Evolutionary conservation across 2,113 vertebrate genomes (phyloP).

Genomic region (Malurus alboscapulatus): DNA sequence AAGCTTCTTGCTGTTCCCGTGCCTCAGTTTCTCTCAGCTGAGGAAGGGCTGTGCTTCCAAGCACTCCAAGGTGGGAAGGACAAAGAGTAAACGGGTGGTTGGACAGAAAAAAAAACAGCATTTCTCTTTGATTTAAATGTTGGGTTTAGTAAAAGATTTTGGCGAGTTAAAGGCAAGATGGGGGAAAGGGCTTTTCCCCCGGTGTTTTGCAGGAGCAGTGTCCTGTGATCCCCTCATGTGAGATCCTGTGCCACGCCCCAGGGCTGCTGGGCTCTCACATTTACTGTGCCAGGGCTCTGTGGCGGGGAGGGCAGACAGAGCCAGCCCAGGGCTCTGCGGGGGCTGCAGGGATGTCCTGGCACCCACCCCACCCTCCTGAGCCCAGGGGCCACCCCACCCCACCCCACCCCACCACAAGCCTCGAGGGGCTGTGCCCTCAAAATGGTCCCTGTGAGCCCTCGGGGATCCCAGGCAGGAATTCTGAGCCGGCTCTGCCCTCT

Average conservation of each 20-base stretch:
- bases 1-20: rapidly evolving
- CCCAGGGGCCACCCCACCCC: neutral
- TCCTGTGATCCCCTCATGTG: constrained; percentile 40
- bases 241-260: neutral
- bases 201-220: neutral
- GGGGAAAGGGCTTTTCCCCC: neutral
- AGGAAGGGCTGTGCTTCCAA: neutral
- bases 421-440: rapidly evolving
- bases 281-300: neutral
- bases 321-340: neutral
- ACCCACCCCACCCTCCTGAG: neutral
- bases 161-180: neutral
- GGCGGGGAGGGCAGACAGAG: rapidly evolving
- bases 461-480: neutral
- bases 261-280: rapidly evolving
- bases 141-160: neutral
- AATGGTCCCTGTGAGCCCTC: neutral
- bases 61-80: neutral
- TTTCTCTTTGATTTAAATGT: neutral
- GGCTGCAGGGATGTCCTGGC: neutral
- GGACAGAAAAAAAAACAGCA: neutral
- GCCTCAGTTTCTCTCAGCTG: neutral
- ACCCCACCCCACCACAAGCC: neutral
- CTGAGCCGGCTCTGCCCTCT: neutral
- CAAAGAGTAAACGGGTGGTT: neutral